A percentile compares a stretch with the other conserved stretches of the same genome.
Evolutionary conservation across 2,888 invertebrate species (phyloP).

Genomic region (Tachina fera): DNA sequence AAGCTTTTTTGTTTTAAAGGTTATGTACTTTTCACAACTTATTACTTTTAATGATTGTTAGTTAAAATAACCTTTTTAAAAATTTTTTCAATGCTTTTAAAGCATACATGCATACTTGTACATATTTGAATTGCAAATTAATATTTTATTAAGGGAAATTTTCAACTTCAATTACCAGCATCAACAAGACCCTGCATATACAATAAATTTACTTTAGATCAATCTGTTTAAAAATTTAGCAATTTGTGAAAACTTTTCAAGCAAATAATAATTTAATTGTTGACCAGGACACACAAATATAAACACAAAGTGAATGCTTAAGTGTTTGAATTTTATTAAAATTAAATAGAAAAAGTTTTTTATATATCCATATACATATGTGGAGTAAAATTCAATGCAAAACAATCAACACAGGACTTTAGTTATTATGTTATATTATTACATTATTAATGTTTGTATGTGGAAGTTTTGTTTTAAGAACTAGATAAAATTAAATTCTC

Average conservation of each 20-base stretch:
- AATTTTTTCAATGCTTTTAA: too few species aligned
- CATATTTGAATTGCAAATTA: neutral
- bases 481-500: slow-evolving; percentile 14
- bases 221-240: neutral
- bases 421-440: slow-evolving; percentile 14
- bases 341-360: slow-evolving; percentile 33
- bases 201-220: neutral
- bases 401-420: neutral
- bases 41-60: too few species aligned
- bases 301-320: neutral
- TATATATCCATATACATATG: too few species aligned
- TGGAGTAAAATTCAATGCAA: neutral
- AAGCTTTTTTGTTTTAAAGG: too few species aligned
- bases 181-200: neutral
- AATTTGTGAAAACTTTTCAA: neutral
- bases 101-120: neutral
- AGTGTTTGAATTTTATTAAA: neutral
- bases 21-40: too few species aligned
- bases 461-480: slow-evolving; percentile 8
- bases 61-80: too few species aligned
- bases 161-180: neutral
- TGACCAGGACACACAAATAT: neutral
- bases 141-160: neutral
- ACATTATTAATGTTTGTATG: slow-evolving; percentile 13
- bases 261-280: slow-evolving; percentile 18